These are phyloP conservation scores for Halichondria panicea DNA, from an alignment of 37 sponge, comb jelly and placozoan species.

Conservation along the genomic window DNA sequence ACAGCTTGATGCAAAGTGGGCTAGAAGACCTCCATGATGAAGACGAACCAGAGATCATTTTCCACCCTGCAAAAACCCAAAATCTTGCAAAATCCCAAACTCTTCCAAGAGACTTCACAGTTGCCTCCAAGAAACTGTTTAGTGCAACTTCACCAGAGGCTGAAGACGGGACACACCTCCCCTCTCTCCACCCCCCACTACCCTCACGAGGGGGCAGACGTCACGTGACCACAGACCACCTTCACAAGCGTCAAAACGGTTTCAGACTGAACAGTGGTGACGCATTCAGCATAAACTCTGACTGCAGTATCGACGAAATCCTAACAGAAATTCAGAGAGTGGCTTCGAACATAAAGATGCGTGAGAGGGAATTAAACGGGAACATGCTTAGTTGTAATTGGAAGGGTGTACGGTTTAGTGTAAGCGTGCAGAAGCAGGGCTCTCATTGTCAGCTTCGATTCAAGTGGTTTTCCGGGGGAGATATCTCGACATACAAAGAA, in stretches of 20 bases:
- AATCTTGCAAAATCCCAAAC: background rate
- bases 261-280: background rate
- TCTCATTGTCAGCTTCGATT: constrained; percentile 38
- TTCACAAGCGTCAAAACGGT: background rate
- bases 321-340: constrained; percentile 51
- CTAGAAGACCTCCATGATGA: background rate
- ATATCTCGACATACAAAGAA: constrained; percentile 10
- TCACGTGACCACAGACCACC: background rate
- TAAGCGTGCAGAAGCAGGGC: constrained; percentile 14
- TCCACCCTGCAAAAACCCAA: constrained; percentile 14
- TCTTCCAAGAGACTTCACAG: background rate
- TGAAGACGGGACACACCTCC: background rate
- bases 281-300: constrained; percentile 10
- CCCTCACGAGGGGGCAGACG: background rate
- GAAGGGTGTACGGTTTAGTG: constrained; percentile 5
- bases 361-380: constrained; percentile 7
- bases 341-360: constrained; percentile 11
- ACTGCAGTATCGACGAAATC: constrained; percentile 24
- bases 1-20: no score
- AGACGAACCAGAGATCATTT: constrained; percentile 3
- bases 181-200: background rate
- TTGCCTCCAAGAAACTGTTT: no score
- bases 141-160: background rate
- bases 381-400: constrained; percentile 4
- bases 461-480: constrained; percentile 57